A percentile compares a stretch with the other conserved stretches of the same genome.
Evolutionary conservation across 2,888 invertebrate species (phyloP).

Genomic region (Myathropa florea): DNA sequence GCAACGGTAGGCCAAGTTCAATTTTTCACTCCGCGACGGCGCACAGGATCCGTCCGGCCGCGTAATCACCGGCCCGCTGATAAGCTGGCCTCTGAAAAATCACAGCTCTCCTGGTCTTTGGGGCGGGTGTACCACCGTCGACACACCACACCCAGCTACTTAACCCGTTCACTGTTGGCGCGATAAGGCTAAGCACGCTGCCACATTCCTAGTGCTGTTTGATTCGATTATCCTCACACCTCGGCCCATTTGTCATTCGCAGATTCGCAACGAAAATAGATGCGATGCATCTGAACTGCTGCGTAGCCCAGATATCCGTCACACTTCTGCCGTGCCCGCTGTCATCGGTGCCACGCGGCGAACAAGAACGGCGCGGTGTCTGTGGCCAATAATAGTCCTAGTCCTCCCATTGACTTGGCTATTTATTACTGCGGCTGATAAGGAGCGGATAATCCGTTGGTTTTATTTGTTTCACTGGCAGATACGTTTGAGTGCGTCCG

Average conservation of each 20-base stretch:
- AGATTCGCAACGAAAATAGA: slow-evolving; percentile 49
- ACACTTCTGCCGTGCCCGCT: slow-evolving; percentile 41
- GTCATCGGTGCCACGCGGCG: background rate
- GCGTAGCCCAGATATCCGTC: slow-evolving; percentile 68
- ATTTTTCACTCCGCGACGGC: slow-evolving; percentile 52
- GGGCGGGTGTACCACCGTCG: slow-evolving; percentile 11
- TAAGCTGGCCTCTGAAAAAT: slow-evolving; percentile 64
- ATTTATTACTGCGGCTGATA: slow-evolving; percentile 48
- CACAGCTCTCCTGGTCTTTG: slow-evolving; percentile 17
- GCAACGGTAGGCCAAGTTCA: slow-evolving; percentile 67
- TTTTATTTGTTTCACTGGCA: background rate
- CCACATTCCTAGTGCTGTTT: slow-evolving; percentile 55
- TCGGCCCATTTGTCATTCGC: slow-evolving; percentile 63
- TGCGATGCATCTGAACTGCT: slow-evolving; percentile 31
- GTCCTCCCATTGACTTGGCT: slow-evolving; percentile 60
- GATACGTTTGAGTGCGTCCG: background rate
- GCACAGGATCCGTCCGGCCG: slow-evolving; percentile 16
- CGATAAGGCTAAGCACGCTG: slow-evolving; percentile 45
- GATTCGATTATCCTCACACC: slow-evolving; percentile 66
- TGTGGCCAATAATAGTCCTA: too few relatives aligned
- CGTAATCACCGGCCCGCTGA: slow-evolving; percentile 47
- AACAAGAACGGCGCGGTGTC: slow-evolving; percentile 28
- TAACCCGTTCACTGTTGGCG: slow-evolving; percentile 46
- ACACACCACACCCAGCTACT: slow-evolving; percentile 58
- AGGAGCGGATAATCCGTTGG: background rate